Base-by-base conservation (phyloP, 2,797 vertebrate genomes). In the Helarctos malayanus region DNA sequence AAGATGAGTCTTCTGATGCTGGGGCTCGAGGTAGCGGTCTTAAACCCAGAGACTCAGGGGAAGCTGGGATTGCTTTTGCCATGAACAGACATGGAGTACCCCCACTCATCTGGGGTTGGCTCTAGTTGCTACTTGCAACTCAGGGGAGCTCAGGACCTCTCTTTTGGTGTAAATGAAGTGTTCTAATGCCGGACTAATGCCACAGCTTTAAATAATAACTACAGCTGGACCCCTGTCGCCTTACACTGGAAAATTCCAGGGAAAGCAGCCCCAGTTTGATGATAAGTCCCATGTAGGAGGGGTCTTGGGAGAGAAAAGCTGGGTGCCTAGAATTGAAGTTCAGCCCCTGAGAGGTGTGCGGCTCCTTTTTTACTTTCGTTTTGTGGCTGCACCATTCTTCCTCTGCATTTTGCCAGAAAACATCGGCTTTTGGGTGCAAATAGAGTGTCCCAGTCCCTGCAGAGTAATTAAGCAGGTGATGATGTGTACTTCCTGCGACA, bases 301-400 rank as follows among this genome's bases (percentile, higher is more conserved):
- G 14, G 27, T 56, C 71, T 59, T 45, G 35, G 29, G 41, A 45
- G 61, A 54, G 47, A 59, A 9, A 21, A 71, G 12, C 35, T 1
- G 16, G 27, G 8, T 54, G 41, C 18, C 21, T 2, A 0, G 12
- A 13, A 23, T n/a, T 27, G 5, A 32, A 68, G 32, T 35, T 47
- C 52, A 57, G 45, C 35, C 16, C 19, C 49, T 32, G 14, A 4
- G 19, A 78, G 18, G 9, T 3, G 0, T 3, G 19, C 19, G 29
- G 11, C 0, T 7, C 41, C 4, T 38, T 15, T 32, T 32, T 10
- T 35, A 7, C 10, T 4, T 49, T 27, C 7, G 16, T 59, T n/a
- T 18, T 25, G 23, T 7, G 10, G 7, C 5, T 4, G 32, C 18
- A 7, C 25, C 23, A 16, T 16, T 7, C n/a, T 21, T 65, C 27